Evolutionary conservation across 2,888 invertebrate genomes (phyloP).

Genomic region (Phorcus lineatus): DNA sequence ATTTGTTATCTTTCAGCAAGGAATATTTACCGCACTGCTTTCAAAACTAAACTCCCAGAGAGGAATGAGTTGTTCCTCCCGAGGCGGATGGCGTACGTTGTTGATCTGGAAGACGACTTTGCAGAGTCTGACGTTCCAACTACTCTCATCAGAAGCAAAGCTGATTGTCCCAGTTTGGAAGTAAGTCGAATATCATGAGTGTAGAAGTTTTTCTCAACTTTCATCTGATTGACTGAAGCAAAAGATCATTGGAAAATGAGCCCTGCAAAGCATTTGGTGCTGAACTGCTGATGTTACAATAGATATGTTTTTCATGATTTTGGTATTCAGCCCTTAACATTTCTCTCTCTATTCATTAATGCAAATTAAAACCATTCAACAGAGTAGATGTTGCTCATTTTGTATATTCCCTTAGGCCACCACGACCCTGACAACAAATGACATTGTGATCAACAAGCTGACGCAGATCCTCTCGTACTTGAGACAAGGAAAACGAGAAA

Average conservation of each 20-base stretch:
- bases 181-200: constrained; percentile 55
- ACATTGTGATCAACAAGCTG: constrained; percentile 93
- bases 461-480: constrained; percentile 97
- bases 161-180: constrained; percentile 87
- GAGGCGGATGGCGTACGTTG: constrained; percentile 98
- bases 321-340: too few relatives aligned
- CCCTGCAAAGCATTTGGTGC: too few relatives aligned
- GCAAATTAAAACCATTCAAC: neutral
- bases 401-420: constrained; percentile 72
- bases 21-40: constrained; percentile 80
- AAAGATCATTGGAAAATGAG: too few relatives aligned
- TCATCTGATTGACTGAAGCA: too few relatives aligned
- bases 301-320: too few relatives aligned
- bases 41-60: constrained; percentile 79
- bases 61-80: constrained; percentile 94
- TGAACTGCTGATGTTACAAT: too few relatives aligned
- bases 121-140: constrained; percentile 95
- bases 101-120: constrained; percentile 91
- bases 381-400: neutral
- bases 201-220: too few relatives aligned
- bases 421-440: constrained; percentile 80
- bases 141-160: constrained; percentile 88
- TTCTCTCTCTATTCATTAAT: too few relatives aligned
- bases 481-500: constrained; percentile 88
- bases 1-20: constrained; percentile 53